A percentile compares a stretch with the other conserved stretches of the same genome.
Conservation (phyloP, 2,888 invertebrate species). For the Girardia tigrina region DNA sequence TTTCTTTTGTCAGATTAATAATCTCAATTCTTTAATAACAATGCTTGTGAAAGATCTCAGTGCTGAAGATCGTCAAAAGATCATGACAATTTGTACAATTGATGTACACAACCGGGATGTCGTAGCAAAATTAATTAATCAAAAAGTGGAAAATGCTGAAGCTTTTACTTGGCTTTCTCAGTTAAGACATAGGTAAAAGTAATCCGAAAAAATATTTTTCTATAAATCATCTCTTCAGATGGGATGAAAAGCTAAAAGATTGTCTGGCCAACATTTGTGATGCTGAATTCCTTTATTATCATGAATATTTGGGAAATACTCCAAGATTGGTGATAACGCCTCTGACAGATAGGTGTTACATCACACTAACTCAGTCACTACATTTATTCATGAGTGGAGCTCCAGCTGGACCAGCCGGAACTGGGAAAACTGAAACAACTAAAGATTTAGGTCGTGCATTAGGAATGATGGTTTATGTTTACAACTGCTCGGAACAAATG, state of each 20-base stretch:
- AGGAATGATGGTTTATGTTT: constrained; percentile 36
- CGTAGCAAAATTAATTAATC: constrained; percentile 75
- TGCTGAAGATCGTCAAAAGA: constrained; percentile 80
- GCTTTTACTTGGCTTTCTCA: constrained; percentile 36
- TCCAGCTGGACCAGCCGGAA: constrained; percentile 36
- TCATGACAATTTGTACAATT: constrained; percentile 91
- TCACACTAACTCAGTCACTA: constrained; percentile 35
- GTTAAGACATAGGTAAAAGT: constrained; percentile 51
- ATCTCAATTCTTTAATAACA: constrained; percentile 70
- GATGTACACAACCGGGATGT: constrained; percentile 84
- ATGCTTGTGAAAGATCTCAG: constrained; percentile 73
- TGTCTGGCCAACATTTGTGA: constrained; percentile 89
- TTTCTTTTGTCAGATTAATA: constrained; percentile 39
- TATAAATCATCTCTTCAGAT: constrained; percentile 60
- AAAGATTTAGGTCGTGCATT: constrained; percentile 35
- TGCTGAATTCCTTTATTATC: constrained; percentile 73
- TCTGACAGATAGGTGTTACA: constrained; percentile 58
- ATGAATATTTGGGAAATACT: constrained; percentile 81
- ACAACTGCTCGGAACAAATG: constrained; percentile 36
- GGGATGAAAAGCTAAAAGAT: constrained; percentile 70
- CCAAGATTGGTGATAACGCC: constrained; percentile 79
- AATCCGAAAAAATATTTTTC: background rate
- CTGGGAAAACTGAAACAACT: constrained; percentile 36
- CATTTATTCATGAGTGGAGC: constrained; percentile 36
- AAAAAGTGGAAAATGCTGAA: constrained; percentile 55